phyloP scores from a whole-genome alignment of 2,797 vertebrate species.

The Dendrocincla tyrannina region DNA sequence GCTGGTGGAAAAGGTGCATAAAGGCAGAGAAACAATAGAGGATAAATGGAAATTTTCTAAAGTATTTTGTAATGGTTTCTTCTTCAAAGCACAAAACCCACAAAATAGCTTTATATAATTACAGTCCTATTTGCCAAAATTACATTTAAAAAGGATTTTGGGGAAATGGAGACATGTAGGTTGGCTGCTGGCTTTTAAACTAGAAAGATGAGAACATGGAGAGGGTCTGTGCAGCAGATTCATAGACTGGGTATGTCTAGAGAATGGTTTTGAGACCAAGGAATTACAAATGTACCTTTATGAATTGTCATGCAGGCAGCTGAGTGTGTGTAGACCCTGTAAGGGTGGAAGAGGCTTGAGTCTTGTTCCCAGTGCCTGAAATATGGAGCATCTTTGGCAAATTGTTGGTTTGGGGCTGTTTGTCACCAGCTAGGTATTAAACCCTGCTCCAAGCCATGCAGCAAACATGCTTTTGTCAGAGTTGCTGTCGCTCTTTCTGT shows the following conservation, averaged over 20 bases:
- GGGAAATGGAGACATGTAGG: not conserved
- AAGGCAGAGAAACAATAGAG: not conserved
- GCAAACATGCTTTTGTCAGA: too few species aligned
- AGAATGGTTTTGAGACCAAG: not conserved
- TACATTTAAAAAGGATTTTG: slow-evolving; percentile 29
- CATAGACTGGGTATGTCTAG: not conserved
- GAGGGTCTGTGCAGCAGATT: not conserved
- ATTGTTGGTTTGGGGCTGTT: not conserved
- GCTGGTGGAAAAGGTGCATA: not conserved
- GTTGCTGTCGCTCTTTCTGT: too few species aligned
- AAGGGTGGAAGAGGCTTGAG: not conserved
- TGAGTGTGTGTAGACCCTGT: not conserved
- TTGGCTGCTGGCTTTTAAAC: slow-evolving; percentile 15
- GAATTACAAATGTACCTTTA: not conserved
- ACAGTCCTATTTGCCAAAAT: not conserved
- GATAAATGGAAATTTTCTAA: not conserved
- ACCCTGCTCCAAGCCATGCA: not conserved
- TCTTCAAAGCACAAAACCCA: not conserved
- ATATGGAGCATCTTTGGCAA: not conserved
- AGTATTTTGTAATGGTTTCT: slow-evolving; percentile 5
- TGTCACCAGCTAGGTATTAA: not conserved
- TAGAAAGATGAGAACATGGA: not conserved
- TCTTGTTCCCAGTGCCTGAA: not conserved
- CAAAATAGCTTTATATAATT: slow-evolving; percentile 10
- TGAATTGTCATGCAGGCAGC: not conserved